Evolutionary conservation across 2,888 invertebrate genomes (phyloP).

Genomic region (Amiota mariae): DNA sequence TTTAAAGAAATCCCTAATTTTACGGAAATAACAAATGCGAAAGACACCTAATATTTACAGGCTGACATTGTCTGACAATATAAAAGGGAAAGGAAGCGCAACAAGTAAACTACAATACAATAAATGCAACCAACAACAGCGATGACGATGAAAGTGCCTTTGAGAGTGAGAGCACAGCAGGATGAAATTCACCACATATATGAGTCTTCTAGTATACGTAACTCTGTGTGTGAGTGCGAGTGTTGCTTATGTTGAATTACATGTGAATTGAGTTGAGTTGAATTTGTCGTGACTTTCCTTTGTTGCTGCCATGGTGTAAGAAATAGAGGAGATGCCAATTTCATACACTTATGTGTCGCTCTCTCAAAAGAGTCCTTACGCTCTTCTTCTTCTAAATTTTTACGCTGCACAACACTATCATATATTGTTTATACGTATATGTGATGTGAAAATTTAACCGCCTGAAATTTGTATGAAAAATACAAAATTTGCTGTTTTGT

Average conservation of each 20-base stretch:
- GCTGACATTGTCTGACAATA: background rate
- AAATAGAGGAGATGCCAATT: too few relatives aligned
- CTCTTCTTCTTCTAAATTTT: too few relatives aligned
- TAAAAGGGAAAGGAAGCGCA: slow-evolving; percentile 20
- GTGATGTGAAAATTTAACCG: too few relatives aligned
- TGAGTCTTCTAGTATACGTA: background rate
- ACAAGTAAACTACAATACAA: slow-evolving; percentile 17
- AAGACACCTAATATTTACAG: background rate
- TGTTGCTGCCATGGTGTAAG: too few relatives aligned
- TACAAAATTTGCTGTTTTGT: too few relatives aligned
- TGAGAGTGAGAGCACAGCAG: slow-evolving; percentile 16
- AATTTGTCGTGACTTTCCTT: background rate
- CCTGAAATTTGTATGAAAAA: too few relatives aligned
- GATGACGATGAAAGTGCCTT: background rate
- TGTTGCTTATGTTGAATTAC: slow-evolving; percentile 2
- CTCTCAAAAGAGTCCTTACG: too few relatives aligned
- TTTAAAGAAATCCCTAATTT: too few relatives aligned
- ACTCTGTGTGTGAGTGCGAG: slow-evolving; percentile 8
- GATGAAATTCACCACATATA: slow-evolving; percentile 36
- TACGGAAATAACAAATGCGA: too few relatives aligned
- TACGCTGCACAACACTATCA: too few relatives aligned
- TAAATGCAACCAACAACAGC: slow-evolving; percentile 3
- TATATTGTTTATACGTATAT: too few relatives aligned
- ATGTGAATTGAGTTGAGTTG: slow-evolving; percentile 41
- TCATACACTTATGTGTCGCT: too few relatives aligned